Evolutionary conservation across 2,113 vertebrate genomes (phyloP), one percentile per base, ranked within the genome.

Genomic region (Mola mola): DNA sequence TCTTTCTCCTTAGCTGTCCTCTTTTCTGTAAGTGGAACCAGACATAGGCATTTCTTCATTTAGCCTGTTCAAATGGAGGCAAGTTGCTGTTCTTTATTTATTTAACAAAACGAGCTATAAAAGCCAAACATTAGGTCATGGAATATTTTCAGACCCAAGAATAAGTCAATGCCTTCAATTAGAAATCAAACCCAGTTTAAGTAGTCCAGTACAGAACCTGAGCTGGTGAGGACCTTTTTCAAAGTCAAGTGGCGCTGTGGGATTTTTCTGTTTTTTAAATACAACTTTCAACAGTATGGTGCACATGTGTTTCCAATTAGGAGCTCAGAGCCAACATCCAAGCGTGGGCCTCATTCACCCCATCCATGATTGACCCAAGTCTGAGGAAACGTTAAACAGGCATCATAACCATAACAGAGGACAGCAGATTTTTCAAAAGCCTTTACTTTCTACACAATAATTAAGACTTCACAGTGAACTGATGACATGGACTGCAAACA

Each of bases 91-190:
- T 81, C 76, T 80, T 88, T 90, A 88, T 92, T 91, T 90, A 88
- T 90, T 87, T 88, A 89, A 90, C 87, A 88, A 88, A 91, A 86
- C 52, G 79, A 87, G 87, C 85, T 84, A 75, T 77, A 85, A 86
- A 87, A 90, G 88, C 87, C 80, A 91, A 91, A 89, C 85, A 90
- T 92, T 85, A 92, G 88, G 83, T 92, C 88, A 92, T 91, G 89
- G 89, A 90, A 90, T 86, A 88, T 87, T 89, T 86, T 79, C 81
- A 79, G 72, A 79, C 81, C 3, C 47, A 86, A 84, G 84, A 88
- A 79, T 79, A 88, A 84, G 78, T 86, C 84, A 83, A 67, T 63
- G 81, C 78, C 55, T 85, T 79, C 75, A 75, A 82, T 75, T 83
- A 84, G 85, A 84, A 85, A 88, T 86, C 85, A 82, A 89, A 83